phyloP scores from a whole-genome alignment of 1,140 invertebrate genomes.

The Rhagoletis zephyria region DNA sequence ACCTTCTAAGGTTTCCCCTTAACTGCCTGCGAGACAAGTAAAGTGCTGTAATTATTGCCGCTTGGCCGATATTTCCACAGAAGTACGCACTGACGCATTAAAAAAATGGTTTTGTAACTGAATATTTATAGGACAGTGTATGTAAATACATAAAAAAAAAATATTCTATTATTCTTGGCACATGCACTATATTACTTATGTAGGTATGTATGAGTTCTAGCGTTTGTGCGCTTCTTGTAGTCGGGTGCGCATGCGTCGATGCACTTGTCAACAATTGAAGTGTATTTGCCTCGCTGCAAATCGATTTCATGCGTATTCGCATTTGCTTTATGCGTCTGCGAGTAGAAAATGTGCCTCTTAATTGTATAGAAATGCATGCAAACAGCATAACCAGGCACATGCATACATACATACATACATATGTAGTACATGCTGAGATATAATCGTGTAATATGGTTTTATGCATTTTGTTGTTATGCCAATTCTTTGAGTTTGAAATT shows the following conservation, averaged over 20 bases:
- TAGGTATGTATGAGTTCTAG: background rate
- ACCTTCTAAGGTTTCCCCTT: conserved; percentile 43
- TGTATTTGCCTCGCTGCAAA: conserved; percentile 49
- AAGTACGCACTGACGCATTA: conserved; percentile 23
- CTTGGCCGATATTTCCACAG: conserved; percentile 48
- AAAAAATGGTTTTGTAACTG: conserved; percentile 37
- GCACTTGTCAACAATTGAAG: conserved; percentile 49
- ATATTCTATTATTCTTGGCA: conserved; percentile 8
- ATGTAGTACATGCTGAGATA: too few species aligned
- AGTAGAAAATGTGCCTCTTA: background rate
- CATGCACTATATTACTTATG: background rate
- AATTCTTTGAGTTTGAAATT: background rate
- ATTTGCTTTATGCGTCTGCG: background rate
- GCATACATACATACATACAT: background rate
- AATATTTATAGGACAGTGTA: conserved; percentile 7
- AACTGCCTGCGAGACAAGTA: background rate
- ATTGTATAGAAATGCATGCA: too few species aligned
- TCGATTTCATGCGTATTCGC: conserved; percentile 45
- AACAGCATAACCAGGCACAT: background rate
- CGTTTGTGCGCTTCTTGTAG: background rate
- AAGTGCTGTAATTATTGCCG: conserved; percentile 39
- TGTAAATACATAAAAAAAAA: background rate
- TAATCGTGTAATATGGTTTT: background rate
- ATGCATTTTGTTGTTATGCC: background rate
- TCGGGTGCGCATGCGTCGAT: conserved; percentile 7